Evolutionary conservation across 2,888 invertebrate genomes (phyloP).

Genomic region (Parelbella ahira): DNA sequence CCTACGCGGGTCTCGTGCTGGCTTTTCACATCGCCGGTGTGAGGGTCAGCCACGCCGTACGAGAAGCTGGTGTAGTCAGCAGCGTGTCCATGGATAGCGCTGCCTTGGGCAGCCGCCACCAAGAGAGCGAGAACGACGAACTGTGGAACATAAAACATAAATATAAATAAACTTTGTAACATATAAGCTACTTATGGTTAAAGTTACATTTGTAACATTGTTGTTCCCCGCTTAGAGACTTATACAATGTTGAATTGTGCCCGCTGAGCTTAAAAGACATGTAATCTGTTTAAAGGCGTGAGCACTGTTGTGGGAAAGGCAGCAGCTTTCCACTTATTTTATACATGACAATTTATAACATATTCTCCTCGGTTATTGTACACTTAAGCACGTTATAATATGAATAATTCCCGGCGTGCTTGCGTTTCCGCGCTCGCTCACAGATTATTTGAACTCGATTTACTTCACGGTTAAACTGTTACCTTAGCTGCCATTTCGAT

Average conservation of each 20-base stretch:
- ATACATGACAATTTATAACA: not conserved
- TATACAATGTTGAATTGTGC: slow-evolving; percentile 6
- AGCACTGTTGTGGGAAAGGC: slow-evolving; percentile 12
- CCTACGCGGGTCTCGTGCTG: slow-evolving; percentile 84
- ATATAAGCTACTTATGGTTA: too few relatives aligned
- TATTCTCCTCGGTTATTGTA: too few relatives aligned
- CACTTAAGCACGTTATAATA: too few relatives aligned
- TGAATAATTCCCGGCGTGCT: too few relatives aligned
- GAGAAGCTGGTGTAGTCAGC: slow-evolving; percentile 71
- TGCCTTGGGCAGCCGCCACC: slow-evolving; percentile 44
- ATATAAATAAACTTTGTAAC: too few relatives aligned
- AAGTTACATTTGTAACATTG: too few relatives aligned
- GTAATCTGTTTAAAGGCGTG: slow-evolving; percentile 11
- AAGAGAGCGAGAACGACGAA: slow-evolving; percentile 21
- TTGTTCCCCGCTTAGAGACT: too few relatives aligned
- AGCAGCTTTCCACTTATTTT: slow-evolving; percentile 6
- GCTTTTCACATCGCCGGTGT: slow-evolving; percentile 74
- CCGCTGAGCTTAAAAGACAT: slow-evolving; percentile 11
- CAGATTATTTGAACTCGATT: too few relatives aligned
- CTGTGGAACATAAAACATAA: slow-evolving; percentile 5
- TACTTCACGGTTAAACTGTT: slow-evolving; percentile 28
- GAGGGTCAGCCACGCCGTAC: slow-evolving; percentile 70
- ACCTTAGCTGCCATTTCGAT: slow-evolving; percentile 78
- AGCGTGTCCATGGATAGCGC: slow-evolving; percentile 60
- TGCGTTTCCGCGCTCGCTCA: too few relatives aligned